Evolutionary conservation across 2,113 vertebrate genomes (phyloP).

Genomic region (Anarhynchus alexandrinus): DNA sequence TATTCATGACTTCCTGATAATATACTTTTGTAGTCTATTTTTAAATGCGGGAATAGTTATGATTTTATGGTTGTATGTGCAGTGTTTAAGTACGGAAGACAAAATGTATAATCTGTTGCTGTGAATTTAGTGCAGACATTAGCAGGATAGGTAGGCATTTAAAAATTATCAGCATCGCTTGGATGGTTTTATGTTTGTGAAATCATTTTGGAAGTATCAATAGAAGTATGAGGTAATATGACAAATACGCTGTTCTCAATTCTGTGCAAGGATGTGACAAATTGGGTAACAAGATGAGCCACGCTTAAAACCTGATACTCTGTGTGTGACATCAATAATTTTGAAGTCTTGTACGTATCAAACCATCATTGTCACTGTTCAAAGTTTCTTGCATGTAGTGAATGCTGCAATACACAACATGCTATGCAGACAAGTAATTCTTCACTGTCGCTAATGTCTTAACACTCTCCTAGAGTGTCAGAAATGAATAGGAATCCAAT

Average conservation of each 20-base stretch:
- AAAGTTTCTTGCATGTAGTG: background rate
- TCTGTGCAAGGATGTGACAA: slow-evolving; percentile 15
- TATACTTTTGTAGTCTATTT: background rate
- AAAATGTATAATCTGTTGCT: background rate
- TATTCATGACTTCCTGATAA: background rate
- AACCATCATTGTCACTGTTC: background rate
- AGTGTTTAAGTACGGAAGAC: background rate
- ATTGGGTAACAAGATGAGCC: background rate
- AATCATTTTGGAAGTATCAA: slow-evolving; percentile 27
- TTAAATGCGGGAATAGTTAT: background rate
- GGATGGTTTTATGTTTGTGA: slow-evolving; percentile 12
- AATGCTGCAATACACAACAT: background rate
- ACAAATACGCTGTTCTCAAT: background rate
- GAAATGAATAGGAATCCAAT: background rate
- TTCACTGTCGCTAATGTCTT: slow-evolving; percentile 1
- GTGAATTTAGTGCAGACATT: background rate
- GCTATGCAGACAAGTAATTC: background rate
- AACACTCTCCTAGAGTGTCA: background rate
- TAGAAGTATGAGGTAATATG: background rate
- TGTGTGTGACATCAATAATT: slow-evolving; percentile 8
- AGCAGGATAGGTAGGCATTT: background rate
- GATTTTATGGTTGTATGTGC: background rate
- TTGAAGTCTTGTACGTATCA: background rate
- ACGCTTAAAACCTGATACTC: background rate
- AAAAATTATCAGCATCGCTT: background rate